Conservation (phyloP, 2,888 invertebrate genomes). For the Scelioninae gen. 1 region DNA sequence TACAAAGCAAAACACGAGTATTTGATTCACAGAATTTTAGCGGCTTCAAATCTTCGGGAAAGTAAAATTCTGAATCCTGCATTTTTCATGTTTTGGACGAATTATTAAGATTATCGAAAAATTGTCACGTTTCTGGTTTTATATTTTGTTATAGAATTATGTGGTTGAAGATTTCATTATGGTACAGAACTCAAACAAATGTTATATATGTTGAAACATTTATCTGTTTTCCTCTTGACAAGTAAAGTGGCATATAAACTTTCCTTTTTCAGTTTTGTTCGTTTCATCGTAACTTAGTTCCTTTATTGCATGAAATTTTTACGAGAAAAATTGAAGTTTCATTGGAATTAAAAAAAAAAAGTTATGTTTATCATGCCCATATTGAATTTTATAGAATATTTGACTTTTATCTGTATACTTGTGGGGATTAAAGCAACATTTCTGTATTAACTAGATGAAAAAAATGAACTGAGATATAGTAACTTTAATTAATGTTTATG, state of each 20-base stretch:
- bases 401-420: too few relatives aligned
- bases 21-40: conserved; percentile 28
- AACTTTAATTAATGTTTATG: too few relatives aligned
- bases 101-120: too few relatives aligned
- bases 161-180: too few relatives aligned
- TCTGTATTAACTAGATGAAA: too few relatives aligned
- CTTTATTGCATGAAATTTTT: not conserved
- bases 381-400: too few relatives aligned
- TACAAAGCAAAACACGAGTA: conserved; percentile 20
- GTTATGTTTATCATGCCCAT: not conserved
- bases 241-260: not conserved
- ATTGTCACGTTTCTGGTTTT: too few relatives aligned
- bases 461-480: too few relatives aligned
- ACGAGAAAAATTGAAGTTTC: not conserved
- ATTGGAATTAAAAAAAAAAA: conserved; percentile 1
- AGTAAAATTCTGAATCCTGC: conserved; percentile 5
- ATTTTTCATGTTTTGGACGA: too few relatives aligned
- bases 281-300: not conserved
- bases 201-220: not conserved
- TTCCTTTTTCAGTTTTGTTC: not conserved
- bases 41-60: not conserved
- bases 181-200: not conserved
- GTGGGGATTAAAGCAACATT: too few relatives aligned
- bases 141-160: too few relatives aligned
- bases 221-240: not conserved